These are phyloP conservation scores for Dynastes maya DNA, from an alignment of 2,888 invertebrate genomes.

Conservation along the genomic window DNA sequence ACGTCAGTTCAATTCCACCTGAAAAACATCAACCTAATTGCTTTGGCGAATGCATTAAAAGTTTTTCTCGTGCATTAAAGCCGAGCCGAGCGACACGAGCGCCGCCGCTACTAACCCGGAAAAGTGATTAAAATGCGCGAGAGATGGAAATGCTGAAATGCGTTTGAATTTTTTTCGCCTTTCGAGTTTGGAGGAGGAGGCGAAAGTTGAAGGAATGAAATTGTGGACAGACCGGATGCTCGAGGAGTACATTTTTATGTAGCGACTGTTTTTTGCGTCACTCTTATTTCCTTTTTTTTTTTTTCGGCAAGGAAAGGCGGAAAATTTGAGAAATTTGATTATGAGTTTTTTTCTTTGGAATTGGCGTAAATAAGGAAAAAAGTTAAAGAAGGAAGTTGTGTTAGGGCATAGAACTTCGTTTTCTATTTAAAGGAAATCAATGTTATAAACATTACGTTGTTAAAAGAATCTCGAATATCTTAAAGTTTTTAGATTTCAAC, in stretches of 20 bases:
- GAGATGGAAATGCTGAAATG: slow-evolving; percentile 12
- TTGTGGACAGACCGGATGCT: background rate
- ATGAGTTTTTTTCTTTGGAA: too few species aligned
- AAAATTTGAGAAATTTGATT: too few species aligned
- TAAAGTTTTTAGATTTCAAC: too few species aligned
- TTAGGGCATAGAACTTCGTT: too few species aligned
- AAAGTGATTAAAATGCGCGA: slow-evolving; percentile 14
- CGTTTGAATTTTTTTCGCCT: background rate
- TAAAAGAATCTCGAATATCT: too few species aligned
- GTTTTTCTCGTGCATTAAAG: background rate
- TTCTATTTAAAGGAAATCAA: too few species aligned
- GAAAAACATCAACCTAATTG: slow-evolving; percentile 7
- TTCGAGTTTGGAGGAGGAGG: background rate
- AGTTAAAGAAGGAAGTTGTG: too few species aligned
- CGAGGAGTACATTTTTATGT: slow-evolving; percentile 1
- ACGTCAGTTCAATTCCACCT: background rate
- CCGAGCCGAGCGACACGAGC: background rate
- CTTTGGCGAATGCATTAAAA: slow-evolving; percentile 13
- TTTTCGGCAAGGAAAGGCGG: too few species aligned
- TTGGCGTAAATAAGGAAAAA: too few species aligned
- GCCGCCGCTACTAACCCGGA: background rate
- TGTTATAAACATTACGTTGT: too few species aligned
- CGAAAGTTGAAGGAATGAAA: background rate
- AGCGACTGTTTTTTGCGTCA: background rate
- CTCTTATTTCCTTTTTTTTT: background rate